Base-by-base conservation (phyloP, 2,888 invertebrate genomes). In the Steromphala cineraria region DNA sequence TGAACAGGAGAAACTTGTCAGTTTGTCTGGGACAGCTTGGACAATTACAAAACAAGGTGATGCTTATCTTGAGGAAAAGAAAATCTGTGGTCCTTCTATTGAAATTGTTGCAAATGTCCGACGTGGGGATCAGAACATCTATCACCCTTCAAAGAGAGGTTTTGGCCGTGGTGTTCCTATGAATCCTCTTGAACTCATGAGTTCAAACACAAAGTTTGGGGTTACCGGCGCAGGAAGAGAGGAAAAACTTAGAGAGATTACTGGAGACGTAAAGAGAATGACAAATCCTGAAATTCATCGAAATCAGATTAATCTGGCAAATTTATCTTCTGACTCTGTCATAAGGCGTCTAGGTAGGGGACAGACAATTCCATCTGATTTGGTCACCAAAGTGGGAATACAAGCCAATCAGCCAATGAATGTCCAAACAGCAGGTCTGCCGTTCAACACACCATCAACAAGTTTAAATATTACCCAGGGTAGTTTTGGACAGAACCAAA, bases 1-100 rank as follows among this genome's bases (percentile, higher is more conserved):
- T 74, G n/a, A 71, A 28, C 21, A 74, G 24, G 75, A 78, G 7
- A 84, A 84, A 13, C 83, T 81, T 83, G 84, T 88, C 2, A 67
- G 78, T n/a, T 76, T 80, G 24, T 79, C 78, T 55, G 67, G 79
- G 0, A 82, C 74, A 10, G 67, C 84, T 0, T 88, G 87, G 86
- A 81, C 71, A 52, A 78, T 89, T 67, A 87, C 86, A 10, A 52
- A 67, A 8, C 53, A 79, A 28, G 89, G 89, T 28, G 81, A 84
- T 17, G 46, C 84, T 10, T 86, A 85, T 79, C 80, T 86, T 1
- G 75, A 81, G 21, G 67, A 31, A n/a, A 82, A 81, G 46, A 15
- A 78, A 36, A 17, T 71, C 19, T 52, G 19, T 31, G 28, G 21
- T 4, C 46, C 40, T 7, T 15, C 19, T 17, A 75, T 53, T 15